Conservation (phyloP, 2,888 invertebrate species). For the Drosophila longiperda region DNA sequence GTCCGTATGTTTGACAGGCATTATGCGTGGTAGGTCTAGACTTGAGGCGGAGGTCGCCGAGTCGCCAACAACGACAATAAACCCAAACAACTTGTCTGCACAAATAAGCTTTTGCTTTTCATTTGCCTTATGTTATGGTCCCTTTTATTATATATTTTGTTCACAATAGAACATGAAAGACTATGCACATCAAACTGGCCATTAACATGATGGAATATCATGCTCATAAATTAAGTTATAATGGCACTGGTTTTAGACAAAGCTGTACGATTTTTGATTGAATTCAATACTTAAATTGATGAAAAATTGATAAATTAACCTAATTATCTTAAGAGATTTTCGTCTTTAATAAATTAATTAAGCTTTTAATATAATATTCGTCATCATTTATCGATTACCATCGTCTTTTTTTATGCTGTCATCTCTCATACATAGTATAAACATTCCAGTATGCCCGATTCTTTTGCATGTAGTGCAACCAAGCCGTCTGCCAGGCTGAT, state of each 20-base stretch:
- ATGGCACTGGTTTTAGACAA: neutral
- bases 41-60: conserved; percentile 15
- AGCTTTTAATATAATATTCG: neutral
- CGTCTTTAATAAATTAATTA: neutral
- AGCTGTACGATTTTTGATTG: neutral
- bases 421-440: neutral
- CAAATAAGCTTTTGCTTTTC: conserved; percentile 32
- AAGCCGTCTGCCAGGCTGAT: conserved; percentile 62
- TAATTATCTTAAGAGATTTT: neutral
- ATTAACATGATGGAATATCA: neutral
- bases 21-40: conserved; percentile 33
- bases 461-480: conserved; percentile 48
- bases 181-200: conserved; percentile 4
- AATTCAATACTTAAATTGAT: neutral
- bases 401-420: neutral
- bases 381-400: neutral
- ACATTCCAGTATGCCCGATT: conserved; percentile 15
- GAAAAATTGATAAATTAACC: no score
- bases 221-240: neutral
- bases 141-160: neutral
- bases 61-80: conserved; percentile 49
- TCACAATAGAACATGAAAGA: conserved; percentile 3
- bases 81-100: conserved; percentile 45
- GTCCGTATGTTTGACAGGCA: conserved; percentile 10
- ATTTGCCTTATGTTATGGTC: conserved; percentile 8